A percentile compares a stretch with the other conserved stretches of the same genome.
Conservation (phyloP, 23 tunicate genomes). For the Ascidia mentula region DNA sequence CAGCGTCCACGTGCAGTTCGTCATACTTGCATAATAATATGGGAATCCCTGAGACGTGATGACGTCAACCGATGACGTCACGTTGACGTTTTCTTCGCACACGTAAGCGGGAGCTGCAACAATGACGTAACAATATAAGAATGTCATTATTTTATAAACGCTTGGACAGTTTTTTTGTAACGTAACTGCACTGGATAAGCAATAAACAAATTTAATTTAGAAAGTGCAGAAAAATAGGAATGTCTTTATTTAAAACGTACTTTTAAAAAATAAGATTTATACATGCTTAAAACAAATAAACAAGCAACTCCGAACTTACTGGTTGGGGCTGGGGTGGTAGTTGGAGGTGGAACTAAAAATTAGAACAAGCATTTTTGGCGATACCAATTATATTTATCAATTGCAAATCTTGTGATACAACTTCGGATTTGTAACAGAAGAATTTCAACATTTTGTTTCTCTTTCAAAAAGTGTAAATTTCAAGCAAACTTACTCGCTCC, state of each 20-base stretch:
- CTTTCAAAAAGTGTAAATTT: background rate
- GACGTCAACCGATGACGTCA: background rate
- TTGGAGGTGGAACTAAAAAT: background rate
- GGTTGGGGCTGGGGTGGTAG: background rate
- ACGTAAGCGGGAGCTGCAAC: background rate
- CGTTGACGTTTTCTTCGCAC: background rate
- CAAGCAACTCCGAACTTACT: no score
- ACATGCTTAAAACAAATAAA: no score
- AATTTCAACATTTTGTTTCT: background rate
- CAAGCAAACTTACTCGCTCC: background rate
- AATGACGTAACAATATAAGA: no score
- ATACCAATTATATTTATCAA: background rate
- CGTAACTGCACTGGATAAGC: no score
- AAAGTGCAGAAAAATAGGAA: background rate
- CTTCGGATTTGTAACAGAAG: background rate
- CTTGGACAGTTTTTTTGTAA: no score
- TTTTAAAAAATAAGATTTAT: no score
- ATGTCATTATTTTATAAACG: no score
- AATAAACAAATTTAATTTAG: background rate
- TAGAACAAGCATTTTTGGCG: background rate
- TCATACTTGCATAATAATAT: constrained; percentile 16
- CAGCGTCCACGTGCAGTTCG: constrained; percentile 56
- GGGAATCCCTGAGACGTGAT: constrained; percentile 48
- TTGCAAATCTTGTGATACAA: background rate
- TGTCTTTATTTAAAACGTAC: no score